Base-by-base conservation (phyloP, 1,140 invertebrate species). In the Protaetia brevitarsis region DNA sequence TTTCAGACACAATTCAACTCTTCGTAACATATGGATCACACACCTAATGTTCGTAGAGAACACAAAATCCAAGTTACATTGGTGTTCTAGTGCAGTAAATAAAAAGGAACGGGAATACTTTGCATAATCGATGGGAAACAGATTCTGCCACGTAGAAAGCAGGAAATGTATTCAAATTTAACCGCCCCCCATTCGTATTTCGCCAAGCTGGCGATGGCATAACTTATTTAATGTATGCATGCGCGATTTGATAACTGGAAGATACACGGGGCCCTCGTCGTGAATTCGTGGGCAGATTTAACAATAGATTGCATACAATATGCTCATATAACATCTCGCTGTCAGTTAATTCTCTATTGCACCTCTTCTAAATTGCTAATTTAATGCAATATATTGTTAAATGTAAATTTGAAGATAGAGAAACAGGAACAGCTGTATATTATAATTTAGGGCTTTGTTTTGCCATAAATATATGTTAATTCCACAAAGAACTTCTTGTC, bases 81-180 rank as follows among this genome's bases (percentile, higher is more conserved):
- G n/a, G n/a, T n/a, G n/a, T n/a, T n/a, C n/a, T n/a, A n/a, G n/a
- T n/a, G n/a, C n/a, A n/a, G n/a, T n/a, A n/a, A n/a, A n/a, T n/a
- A n/a, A n/a, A n/a, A n/a, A n/a, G n/a, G n/a, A n/a, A n/a, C n/a
- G n/a, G n/a, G n/a, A n/a, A n/a, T n/a, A n/a, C n/a, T n/a, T 37
- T 37, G 19, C 19, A 23, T 23, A 51, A 51, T 51, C 41, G 41
- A 51, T 23, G 13, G 13, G 2, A 19, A 3, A 19, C 13, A 51
- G 16, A 21, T 51, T 23, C 19, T 51, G 26, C 19, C 26, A 3
- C 41, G 11, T 51, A 51, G 41, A 51, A 51, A 51, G 41, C 41
- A 51, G 41, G 41, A 51, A 23, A 51, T 51, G 11, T 51, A 51
- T 51, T 51, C 41, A 51, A 51, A 51, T 51, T 51, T 51, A 51